These are phyloP conservation scores for Petrocephalus microphthalmus DNA, from an alignment of 2,113 vertebrate genomes.

Conservation along the genomic window DNA sequence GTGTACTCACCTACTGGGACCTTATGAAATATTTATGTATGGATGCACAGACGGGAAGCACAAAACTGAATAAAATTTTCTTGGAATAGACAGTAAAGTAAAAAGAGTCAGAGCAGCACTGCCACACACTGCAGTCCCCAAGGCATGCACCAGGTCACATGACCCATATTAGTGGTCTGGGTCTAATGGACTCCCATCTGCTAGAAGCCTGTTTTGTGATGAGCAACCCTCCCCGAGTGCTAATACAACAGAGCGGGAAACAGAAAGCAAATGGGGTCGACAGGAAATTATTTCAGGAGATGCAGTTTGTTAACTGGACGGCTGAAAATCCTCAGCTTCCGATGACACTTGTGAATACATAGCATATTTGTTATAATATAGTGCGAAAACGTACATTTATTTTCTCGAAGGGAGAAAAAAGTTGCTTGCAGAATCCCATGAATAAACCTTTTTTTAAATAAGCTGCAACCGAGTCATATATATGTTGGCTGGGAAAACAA, in stretches of 20 bases:
- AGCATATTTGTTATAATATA: background rate
- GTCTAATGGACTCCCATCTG: slow-evolving; percentile 35
- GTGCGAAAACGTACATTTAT: background rate
- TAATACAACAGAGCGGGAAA: background rate
- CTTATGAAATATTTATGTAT: background rate
- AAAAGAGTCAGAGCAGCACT: background rate
- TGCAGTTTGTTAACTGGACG: background rate
- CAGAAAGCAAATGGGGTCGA: background rate
- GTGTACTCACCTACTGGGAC: background rate
- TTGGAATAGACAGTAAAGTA: background rate
- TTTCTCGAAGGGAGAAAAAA: background rate
- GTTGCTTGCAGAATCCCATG: background rate
- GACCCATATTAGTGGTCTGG: slow-evolving; percentile 35
- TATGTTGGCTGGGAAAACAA: background rate
- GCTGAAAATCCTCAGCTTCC: background rate
- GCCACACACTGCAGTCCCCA: background rate
- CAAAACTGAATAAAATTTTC: background rate
- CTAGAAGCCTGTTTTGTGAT: slow-evolving; percentile 12
- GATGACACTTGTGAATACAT: background rate
- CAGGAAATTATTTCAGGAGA: background rate
- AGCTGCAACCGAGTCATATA: background rate
- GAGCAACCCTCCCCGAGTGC: background rate
- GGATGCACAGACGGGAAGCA: background rate
- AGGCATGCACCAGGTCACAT: background rate
- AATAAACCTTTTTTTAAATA: background rate